These are phyloP conservation scores for Frieseomelitta varia DNA, from an alignment of 1,140 invertebrate genomes.

Conservation along the genomic window DNA sequence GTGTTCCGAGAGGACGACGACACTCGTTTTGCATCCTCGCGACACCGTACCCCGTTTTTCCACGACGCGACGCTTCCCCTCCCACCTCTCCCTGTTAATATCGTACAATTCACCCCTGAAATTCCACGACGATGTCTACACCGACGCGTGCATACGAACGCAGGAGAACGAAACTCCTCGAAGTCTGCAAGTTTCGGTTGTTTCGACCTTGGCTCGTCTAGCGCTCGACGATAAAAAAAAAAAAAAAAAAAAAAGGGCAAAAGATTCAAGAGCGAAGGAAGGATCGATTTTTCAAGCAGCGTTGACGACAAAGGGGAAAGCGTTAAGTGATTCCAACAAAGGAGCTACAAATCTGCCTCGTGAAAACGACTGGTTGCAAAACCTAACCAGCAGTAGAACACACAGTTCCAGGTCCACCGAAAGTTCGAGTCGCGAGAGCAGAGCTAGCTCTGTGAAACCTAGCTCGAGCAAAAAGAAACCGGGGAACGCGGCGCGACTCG, in stretches of 20 bases:
- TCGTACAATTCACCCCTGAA: too few relatives aligned
- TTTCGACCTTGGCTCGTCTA: too few relatives aligned
- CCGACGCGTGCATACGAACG: neutral
- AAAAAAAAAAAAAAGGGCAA: neutral
- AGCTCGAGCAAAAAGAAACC: neutral
- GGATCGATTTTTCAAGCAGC: neutral
- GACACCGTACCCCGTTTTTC: neutral
- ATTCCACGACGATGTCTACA: neutral
- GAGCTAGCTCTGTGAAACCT: neutral
- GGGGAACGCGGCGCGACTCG: neutral
- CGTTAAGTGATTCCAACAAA: slow-evolving; percentile 21
- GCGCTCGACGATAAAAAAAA: neutral
- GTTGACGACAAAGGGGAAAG: neutral
- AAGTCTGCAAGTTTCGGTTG: neutral
- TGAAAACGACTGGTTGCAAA: neutral
- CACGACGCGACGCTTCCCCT: neutral
- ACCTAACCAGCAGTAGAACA: neutral
- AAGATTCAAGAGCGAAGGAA: neutral
- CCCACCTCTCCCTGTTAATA: neutral
- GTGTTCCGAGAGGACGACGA: slow-evolving; percentile 24
- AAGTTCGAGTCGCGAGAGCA: neutral
- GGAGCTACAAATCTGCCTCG: neutral
- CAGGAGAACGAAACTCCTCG: neutral
- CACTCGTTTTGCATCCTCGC: slow-evolving; percentile 39
- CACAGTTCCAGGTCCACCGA: neutral